Base-by-base conservation (phyloP, 2,888 invertebrate species). In the Zonitis immaculata region DNA sequence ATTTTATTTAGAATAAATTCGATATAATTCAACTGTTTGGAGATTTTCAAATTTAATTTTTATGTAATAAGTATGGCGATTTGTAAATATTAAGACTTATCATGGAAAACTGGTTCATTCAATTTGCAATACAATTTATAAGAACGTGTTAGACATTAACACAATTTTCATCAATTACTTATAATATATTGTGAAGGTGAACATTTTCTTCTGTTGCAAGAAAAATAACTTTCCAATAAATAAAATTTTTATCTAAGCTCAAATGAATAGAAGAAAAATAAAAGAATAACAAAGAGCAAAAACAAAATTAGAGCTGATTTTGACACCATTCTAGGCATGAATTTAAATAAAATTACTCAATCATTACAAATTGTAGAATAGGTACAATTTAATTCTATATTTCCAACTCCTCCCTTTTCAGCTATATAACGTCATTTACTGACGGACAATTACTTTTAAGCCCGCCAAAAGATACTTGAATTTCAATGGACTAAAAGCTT, bases 341-440 rank as follows among this genome's bases (percentile, higher is more conserved):
- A 20, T 39, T 20, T 4, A 26, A 39, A 20, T 20, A 18, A 39
- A 39, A n/a, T 20, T 20, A 39, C 9, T 2, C 9, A 20, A 20
- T 20, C 18, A 4, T 18, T 39, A 11, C 11, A 39, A 39, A 39
- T n/a, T 39, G 20, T 39, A 39, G 20, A n/a, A n/a, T n/a, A n/a
- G n/a, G n/a, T n/a, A n/a, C n/a, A n/a, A 20, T 39, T 11, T 39
- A 42, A 39, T 30, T 18, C 16, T 8, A 18, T 18, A 8, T 44
- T 52, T 28, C 18, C 48, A 45, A 22, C 49, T 49, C 52, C 52
- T 39, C 52, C 52, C 52, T 52, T 52, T 52, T 26, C 52, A 35
- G 39, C n/a, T n/a, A n/a, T n/a, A 49, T 52, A 45, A 51, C 45
- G 48, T 43, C 44, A 47, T 27, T 49, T 8, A 28, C 8, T 39